Percentiles rank a stretch among this genome's conserved stretches.
Conservation (phyloP, 2,888 invertebrate genomes). For the Petrolisthes manimaculis region DNA sequence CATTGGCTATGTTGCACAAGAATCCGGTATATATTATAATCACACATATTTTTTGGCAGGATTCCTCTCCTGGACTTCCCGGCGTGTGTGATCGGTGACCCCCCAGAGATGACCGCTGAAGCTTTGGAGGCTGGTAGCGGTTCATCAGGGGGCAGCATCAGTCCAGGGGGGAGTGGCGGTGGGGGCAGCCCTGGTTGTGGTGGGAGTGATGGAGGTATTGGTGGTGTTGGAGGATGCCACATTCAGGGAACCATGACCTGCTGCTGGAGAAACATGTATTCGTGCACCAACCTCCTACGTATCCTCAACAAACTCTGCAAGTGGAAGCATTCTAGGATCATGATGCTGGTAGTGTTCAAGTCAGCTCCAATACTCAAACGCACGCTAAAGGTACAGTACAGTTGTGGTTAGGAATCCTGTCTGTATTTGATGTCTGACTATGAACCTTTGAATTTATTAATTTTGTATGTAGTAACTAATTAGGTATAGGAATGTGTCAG, state of each 20-base stretch:
- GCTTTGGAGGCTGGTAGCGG: constrained; percentile 85
- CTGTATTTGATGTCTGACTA: not conserved
- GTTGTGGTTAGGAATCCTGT: not conserved
- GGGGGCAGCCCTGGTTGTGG: constrained; percentile 34
- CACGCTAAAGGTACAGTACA: constrained; percentile 79
- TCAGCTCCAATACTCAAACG: constrained; percentile 98
- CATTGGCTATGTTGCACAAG: not conserved
- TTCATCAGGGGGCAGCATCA: constrained; percentile 67
- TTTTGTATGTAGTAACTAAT: no score
- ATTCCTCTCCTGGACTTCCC: constrained; percentile 90
- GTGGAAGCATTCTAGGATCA: constrained; percentile 99
- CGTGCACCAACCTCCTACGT: constrained; percentile 94
- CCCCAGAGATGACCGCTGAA: constrained; percentile 92
- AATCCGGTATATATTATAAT: no score
- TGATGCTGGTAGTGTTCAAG: constrained; percentile 99
- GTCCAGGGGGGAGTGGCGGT: constrained; percentile 36
- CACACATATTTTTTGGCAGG: constrained; percentile 25
- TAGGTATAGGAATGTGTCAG: no score
- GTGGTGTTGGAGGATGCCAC: constrained; percentile 41
- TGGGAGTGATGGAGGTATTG: constrained; percentile 34
- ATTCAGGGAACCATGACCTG: constrained; percentile 76
- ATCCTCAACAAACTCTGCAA: constrained; percentile 98
- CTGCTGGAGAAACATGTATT: constrained; percentile 98
- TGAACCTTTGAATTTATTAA: no score
- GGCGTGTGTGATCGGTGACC: constrained; percentile 94